A percentile compares a stretch with the other conserved stretches of the same genome.
These are phyloP conservation scores for Popillia japonica DNA, from an alignment of 1,140 invertebrate genomes.

Conservation along the genomic window DNA sequence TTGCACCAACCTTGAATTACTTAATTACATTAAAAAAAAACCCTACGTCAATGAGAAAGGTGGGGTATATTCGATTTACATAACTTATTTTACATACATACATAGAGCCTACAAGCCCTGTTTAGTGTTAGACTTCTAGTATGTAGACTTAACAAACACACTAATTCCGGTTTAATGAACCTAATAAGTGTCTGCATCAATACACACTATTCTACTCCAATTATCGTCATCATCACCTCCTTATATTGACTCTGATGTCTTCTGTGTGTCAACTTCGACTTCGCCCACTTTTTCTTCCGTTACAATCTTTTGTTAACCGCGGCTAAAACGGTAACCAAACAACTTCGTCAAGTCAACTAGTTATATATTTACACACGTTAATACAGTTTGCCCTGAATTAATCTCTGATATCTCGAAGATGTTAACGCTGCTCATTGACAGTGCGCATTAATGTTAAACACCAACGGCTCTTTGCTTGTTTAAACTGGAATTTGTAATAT, in stretches of 20 bases:
- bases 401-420: background rate
- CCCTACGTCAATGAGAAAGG: too few relatives aligned
- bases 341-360: background rate
- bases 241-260: background rate
- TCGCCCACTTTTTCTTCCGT: background rate
- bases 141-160: too few relatives aligned
- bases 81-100: too few relatives aligned
- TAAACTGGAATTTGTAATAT: background rate
- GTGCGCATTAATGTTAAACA: background rate
- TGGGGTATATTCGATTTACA: too few relatives aligned
- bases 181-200: background rate
- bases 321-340: background rate
- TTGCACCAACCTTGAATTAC: too few relatives aligned
- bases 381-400: background rate
- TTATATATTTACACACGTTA: background rate
- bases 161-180: background rate
- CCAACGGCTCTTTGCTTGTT: background rate
- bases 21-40: too few relatives aligned
- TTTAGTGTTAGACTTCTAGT: too few relatives aligned
- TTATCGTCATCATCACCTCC: background rate
- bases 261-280: background rate
- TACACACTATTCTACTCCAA: background rate
- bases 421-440: background rate
- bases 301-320: background rate
- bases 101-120: too few relatives aligned